Evolutionary conservation across 2,797 vertebrate species (phyloP), one percentile per base, ranked within the genome.

Genomic region (Acanthurus leucopareius): DNA sequence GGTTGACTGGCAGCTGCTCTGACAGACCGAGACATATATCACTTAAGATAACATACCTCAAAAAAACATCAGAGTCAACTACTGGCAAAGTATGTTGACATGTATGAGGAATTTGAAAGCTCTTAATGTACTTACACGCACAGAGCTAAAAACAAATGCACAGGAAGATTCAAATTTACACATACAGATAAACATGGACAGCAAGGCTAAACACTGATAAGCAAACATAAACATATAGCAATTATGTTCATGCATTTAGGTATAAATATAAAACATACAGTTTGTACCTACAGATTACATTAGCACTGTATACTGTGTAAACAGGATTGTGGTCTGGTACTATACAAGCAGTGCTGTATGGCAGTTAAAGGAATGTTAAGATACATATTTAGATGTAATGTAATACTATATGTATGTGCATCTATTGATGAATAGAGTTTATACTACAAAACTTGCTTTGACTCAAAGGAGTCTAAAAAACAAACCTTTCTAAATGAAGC

Each of bases 81-180:
- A 44, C 13, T 15, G 38, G 45, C 51, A 56, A 69, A 63, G 47
- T 42, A 22, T 75, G 63, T 47, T 49, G 38, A 79, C 73, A 54
- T 54, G 19, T 44, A 10, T 9, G 47, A 64, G 25, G 51, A 68
- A 72, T 38, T 16, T 28, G 19, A 51, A 71, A 13, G 25, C 25
- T 54, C 5, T 73, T 13, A 35, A 47, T 20, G 47, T 19, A 49
- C 10, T 3, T 3, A 67, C 5, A 48, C 59, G 28, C 15, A 51
- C 2, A 53, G n/a, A 71, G 40, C 61, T 69, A 14, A 44, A 75
- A 67, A 58, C 56, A 79, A 66, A 77, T 16, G 22, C 15, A 51
- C 20, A 16, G 56, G 17, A 62, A 61, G 32, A 58, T 32, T 38
- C 20, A 68, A 13, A 66, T 22, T 45, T 25, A 69, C 49, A 61